A percentile compares a stretch with the other conserved stretches of the same genome.
These are phyloP conservation scores for Sorex araneus DNA, from an alignment of 2,113 vertebrate species.

Conservation along the genomic window DNA sequence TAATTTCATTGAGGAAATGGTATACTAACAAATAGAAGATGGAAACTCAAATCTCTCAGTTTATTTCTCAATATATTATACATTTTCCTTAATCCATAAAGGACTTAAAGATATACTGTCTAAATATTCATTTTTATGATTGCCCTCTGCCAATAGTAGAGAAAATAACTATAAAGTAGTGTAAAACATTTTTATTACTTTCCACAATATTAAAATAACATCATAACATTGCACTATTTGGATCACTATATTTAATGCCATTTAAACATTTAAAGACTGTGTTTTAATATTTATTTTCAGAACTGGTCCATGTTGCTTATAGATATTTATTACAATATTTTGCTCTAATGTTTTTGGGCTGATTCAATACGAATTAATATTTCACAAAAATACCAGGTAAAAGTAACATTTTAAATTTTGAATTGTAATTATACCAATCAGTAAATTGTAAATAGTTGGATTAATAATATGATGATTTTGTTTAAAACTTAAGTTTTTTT, in stretches of 20 bases:
- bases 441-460: background rate
- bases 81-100: background rate
- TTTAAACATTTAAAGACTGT: background rate
- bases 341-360: background rate
- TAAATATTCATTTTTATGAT: background rate
- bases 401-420: background rate
- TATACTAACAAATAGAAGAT: background rate
- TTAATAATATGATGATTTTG: slow-evolving; percentile 49
- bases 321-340: background rate
- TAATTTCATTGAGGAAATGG: slow-evolving; percentile 28
- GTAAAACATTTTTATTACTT: background rate
- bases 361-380: slow-evolving; percentile 52
- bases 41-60: background rate
- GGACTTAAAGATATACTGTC: background rate
- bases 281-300: slow-evolving; percentile 42
- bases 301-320: background rate
- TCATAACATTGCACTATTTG: background rate
- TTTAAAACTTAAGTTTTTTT: background rate
- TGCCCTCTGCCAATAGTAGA: slow-evolving; percentile 4
- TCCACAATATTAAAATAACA: slow-evolving; percentile 17
- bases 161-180: background rate
- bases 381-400: slow-evolving; percentile 19
- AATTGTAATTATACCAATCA: background rate
- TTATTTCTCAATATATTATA: background rate
- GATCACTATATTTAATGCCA: background rate